These are phyloP conservation scores for Eidolon dupreanum DNA, from an alignment of 2,797 vertebrate genomes.

Conservation along the genomic window DNA sequence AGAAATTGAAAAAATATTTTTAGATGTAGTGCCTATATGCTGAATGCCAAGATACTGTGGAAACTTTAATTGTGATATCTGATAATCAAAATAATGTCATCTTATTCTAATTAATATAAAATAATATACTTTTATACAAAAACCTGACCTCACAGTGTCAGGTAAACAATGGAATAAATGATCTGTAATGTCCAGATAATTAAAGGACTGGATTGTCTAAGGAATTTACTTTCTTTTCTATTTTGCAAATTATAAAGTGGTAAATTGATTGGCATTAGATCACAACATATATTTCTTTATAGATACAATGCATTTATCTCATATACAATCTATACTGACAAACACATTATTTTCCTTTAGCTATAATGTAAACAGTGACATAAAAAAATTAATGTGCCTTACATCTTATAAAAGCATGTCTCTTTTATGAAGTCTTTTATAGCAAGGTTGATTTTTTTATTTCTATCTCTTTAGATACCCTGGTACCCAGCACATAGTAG, in stretches of 20 bases:
- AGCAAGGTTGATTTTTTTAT: neutral
- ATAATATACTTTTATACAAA: neutral
- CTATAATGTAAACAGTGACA: slow-evolving; percentile 12
- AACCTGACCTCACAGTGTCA: neutral
- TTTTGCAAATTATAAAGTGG: slow-evolving; percentile 30
- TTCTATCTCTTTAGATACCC: neutral
- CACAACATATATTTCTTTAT: neutral
- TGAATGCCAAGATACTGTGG: neutral
- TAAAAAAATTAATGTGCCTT: neutral
- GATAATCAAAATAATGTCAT: slow-evolving; percentile 7
- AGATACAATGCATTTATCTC: neutral
- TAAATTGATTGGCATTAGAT: neutral
- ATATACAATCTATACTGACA: neutral
- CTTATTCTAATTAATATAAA: slow-evolving; percentile 11
- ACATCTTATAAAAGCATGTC: neutral
- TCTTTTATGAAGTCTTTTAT: neutral
- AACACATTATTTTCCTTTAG: neutral
- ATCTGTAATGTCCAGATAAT: neutral
- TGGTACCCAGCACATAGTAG: neutral
- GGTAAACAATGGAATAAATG: neutral
- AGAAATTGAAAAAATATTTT: neutral
- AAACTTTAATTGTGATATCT: slow-evolving; percentile 19
- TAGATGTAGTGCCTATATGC: neutral
- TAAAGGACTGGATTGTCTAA: neutral
- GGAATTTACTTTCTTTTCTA: neutral